Percentiles rank a stretch among this genome's conserved stretches.
Conservation (phyloP, 2,113 vertebrate species). For the Macrotus californicus region DNA sequence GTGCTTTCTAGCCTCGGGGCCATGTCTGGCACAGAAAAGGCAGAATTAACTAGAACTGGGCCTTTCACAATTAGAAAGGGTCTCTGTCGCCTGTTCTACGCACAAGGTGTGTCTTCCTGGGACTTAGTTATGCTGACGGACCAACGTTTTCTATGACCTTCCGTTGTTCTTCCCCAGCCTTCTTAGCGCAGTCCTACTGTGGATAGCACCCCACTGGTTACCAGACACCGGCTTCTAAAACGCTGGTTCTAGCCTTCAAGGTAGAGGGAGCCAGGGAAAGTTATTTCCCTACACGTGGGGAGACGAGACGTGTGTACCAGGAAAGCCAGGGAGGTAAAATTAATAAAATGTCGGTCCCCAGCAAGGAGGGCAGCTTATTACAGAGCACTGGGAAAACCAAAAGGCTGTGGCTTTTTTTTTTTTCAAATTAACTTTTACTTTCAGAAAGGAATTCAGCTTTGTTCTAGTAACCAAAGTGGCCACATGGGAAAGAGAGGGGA, state of each 20-base stretch:
- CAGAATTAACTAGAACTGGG: conserved; percentile 11
- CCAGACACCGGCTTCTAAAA: neutral
- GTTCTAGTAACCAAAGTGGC: neutral
- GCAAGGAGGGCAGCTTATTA: neutral
- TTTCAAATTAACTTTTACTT: neutral
- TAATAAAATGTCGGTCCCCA: neutral
- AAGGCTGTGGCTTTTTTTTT: no score
- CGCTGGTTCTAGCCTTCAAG: neutral
- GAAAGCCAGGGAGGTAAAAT: neutral
- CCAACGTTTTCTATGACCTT: neutral
- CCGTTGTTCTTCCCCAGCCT: neutral
- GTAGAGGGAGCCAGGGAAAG: neutral
- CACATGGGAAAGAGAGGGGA: neutral
- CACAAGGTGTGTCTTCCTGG: neutral
- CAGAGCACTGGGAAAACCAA: neutral
- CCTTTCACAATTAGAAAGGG: neutral
- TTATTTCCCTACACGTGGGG: neutral
- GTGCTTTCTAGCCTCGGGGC: neutral
- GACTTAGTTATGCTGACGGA: neutral
- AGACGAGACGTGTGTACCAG: neutral
- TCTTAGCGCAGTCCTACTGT: neutral
- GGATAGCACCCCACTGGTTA: neutral
- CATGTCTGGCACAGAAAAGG: neutral
- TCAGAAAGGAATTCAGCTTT: neutral
- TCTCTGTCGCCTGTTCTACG: neutral